phyloP scores from a whole-genome alignment of 2,797 vertebrate genomes.

The Silurus lanzhouensis region DNA sequence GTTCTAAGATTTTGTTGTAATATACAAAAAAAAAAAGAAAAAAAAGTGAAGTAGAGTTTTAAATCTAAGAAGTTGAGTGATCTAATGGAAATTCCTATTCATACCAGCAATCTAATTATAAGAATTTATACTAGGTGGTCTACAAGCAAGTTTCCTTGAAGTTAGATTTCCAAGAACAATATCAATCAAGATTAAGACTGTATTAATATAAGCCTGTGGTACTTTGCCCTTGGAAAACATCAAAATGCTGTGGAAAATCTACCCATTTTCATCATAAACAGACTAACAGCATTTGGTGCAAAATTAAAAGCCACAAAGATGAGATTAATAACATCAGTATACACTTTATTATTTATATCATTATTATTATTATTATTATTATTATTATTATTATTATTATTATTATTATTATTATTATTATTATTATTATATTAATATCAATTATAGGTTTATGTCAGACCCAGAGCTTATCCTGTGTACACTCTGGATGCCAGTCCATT shows the following conservation, averaged over 20 bases:
- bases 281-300: slow-evolving; percentile 44
- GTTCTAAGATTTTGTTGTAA: background rate
- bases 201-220: slow-evolving; percentile 70
- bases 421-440: too few species aligned
- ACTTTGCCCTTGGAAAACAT: slow-evolving; percentile 48
- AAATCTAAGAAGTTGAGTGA: background rate
- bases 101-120: slow-evolving; percentile 26
- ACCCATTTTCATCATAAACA: slow-evolving; percentile 52
- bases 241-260: slow-evolving; percentile 64
- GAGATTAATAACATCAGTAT: too few species aligned
- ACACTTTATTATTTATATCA: too few species aligned
- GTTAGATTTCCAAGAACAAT: slow-evolving; percentile 52
- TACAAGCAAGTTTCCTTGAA: slow-evolving; percentile 30
- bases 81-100: slow-evolving; percentile 46
- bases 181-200: slow-evolving; percentile 61
- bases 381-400: too few species aligned
- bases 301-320: slow-evolving; percentile 29
- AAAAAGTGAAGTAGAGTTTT: background rate
- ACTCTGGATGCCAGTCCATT: background rate
- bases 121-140: slow-evolving; percentile 10
- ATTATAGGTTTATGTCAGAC: background rate
- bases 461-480: background rate
- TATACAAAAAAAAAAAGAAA: background rate
- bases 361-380: too few species aligned
- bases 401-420: too few species aligned